These are phyloP conservation scores for Stramonita haemastoma DNA, from an alignment of 2,888 invertebrate genomes.

Conservation along the genomic window DNA sequence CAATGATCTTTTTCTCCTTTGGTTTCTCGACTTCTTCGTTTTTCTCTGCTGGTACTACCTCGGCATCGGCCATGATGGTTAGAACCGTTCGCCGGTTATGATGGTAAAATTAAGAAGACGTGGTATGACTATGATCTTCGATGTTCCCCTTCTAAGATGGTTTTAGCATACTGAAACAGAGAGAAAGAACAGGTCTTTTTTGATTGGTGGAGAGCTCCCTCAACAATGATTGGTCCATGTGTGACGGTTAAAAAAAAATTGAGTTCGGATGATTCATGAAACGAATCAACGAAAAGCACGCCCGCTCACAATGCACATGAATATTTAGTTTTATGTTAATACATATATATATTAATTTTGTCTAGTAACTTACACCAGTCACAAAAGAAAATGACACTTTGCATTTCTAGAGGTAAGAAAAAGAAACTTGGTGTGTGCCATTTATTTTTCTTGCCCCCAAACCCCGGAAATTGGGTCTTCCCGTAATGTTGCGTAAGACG, in stretches of 20 bases:
- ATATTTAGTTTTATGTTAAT: constrained; percentile 39
- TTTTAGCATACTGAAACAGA: constrained; percentile 33
- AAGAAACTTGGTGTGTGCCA: too few relatives aligned
- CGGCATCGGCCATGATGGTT: constrained; percentile 92
- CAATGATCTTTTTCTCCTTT: constrained; percentile 83
- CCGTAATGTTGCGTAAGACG: too few relatives aligned
- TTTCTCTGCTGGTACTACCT: constrained; percentile 87
- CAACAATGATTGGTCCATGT: constrained; percentile 35
- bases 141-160: constrained; percentile 53
- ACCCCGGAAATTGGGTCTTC: too few relatives aligned
- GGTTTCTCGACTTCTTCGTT: constrained; percentile 78
- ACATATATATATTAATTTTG: background rate
- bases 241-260: constrained; percentile 26
- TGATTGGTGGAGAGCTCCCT: constrained; percentile 40
- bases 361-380: background rate
- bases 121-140: constrained; percentile 66
- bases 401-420: too few relatives aligned
- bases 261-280: constrained; percentile 40
- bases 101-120: constrained; percentile 63
- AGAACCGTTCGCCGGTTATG: constrained; percentile 46
- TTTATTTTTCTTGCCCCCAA: too few relatives aligned
- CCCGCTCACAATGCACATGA: constrained; percentile 39
- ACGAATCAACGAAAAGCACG: constrained; percentile 34
- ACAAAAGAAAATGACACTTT: background rate
- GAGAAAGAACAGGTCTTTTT: background rate